Evolutionary conservation across 1,140 invertebrate genomes (phyloP).

Genomic region (Drosophila mauritiana): DNA sequence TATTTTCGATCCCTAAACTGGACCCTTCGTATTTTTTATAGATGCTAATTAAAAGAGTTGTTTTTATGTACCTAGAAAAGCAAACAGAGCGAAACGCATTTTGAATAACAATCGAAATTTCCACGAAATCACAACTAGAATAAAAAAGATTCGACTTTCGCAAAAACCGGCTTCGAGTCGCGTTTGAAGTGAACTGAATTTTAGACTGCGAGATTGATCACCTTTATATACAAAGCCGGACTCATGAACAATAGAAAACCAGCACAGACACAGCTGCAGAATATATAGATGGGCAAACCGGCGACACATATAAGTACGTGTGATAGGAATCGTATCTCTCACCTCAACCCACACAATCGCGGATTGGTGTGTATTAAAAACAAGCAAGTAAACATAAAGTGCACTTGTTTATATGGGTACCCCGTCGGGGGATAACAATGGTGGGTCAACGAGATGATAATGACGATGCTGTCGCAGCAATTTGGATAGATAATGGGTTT

Average conservation of each 20-base stretch:
- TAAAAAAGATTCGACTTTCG: constrained; percentile 14
- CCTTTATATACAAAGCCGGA: constrained; percentile 72
- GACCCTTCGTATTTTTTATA: not conserved
- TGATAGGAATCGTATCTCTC: constrained; percentile 58
- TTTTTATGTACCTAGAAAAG: constrained; percentile 60
- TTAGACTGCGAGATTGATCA: constrained; percentile 69
- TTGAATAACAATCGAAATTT: constrained; percentile 53
- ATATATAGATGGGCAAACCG: constrained; percentile 3
- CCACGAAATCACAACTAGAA: constrained; percentile 43
- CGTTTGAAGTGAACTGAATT: constrained; percentile 72
- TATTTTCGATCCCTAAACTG: not conserved
- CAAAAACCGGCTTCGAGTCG: constrained; percentile 68
- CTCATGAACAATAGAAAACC: constrained; percentile 61
- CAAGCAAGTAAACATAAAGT: constrained; percentile 51
- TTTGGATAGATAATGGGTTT: constrained; percentile 43
- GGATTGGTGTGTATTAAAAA: constrained; percentile 48
- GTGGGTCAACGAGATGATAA: constrained; percentile 51
- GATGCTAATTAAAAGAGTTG: not conserved
- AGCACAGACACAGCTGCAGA: constrained; percentile 21
- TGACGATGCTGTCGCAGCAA: constrained; percentile 28
- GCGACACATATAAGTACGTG: constrained; percentile 1
- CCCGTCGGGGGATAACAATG: constrained; percentile 42
- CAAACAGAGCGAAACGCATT: constrained; percentile 74
- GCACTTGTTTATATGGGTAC: constrained; percentile 56
- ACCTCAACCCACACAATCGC: constrained; percentile 54